A percentile compares a stretch with the other conserved stretches of the same genome.
These are phyloP conservation scores for Callithrix jacchus DNA, from an alignment of 2,113 vertebrate genomes.

Conservation along the genomic window DNA sequence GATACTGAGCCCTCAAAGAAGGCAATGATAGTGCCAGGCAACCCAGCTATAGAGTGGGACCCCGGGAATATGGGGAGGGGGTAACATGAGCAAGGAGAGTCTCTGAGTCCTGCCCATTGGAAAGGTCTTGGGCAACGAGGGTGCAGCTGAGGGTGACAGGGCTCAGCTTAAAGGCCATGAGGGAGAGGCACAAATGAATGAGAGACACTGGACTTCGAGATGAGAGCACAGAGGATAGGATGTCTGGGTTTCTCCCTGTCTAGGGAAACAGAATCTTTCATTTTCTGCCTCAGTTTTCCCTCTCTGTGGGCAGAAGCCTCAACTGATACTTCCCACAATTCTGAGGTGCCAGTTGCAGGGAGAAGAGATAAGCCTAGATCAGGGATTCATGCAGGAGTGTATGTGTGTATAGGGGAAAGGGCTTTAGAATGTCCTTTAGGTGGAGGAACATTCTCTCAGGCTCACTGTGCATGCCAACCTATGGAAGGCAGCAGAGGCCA, in stretches of 20 bases:
- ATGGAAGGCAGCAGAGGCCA: background rate
- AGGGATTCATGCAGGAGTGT: background rate
- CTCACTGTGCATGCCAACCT: background rate
- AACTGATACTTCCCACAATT: background rate
- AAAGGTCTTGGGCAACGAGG: background rate
- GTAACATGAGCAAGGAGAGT: background rate
- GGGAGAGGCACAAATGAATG: background rate
- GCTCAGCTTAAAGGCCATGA: background rate
- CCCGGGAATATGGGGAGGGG: background rate
- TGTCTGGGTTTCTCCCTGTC: background rate
- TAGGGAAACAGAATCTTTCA: background rate
- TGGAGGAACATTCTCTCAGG: background rate
- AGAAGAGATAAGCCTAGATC: background rate
- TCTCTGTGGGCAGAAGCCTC: background rate
- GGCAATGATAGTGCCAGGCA: conserved; percentile 15
- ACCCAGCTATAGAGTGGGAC: conserved; percentile 16
- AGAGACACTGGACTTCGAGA: background rate
- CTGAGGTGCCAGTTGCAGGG: background rate
- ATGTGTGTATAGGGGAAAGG: background rate
- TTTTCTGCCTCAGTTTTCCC: conserved; percentile 20
- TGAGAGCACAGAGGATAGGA: background rate
- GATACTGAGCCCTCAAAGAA: conserved; percentile 22
- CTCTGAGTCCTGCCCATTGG: background rate
- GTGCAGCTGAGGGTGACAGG: background rate
- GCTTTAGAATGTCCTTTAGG: background rate